Percentiles rank a stretch among this genome's conserved stretches.
These are phyloP conservation scores for Fregetta grallaria DNA, from an alignment of 2,113 vertebrate species.

Conservation along the genomic window DNA sequence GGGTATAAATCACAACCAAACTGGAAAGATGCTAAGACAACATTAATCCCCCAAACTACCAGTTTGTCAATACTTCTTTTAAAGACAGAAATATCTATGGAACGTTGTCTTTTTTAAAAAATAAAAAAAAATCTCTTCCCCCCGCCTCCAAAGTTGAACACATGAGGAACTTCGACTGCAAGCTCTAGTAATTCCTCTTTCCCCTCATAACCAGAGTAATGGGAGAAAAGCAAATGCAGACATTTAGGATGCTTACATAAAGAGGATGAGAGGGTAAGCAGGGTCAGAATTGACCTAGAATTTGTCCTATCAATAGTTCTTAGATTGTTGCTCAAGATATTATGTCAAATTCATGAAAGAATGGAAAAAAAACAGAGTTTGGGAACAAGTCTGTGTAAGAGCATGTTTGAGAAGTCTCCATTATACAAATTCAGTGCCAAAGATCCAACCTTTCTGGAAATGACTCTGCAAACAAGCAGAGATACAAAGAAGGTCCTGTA, in stretches of 20 bases:
- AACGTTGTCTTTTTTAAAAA: not conserved
- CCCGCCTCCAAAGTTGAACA: not conserved
- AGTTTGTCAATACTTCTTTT: not conserved
- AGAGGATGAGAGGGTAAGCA: not conserved
- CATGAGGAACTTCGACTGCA: not conserved
- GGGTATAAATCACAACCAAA: not conserved
- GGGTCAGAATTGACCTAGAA: not conserved
- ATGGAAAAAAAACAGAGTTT: not conserved
- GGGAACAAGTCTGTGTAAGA: not conserved
- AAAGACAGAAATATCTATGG: not conserved
- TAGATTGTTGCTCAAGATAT: not conserved
- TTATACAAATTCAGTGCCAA: not conserved
- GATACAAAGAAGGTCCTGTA: slow-evolving; percentile 33
- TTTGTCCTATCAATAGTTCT: not conserved
- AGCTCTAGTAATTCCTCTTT: not conserved
- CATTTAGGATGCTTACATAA: not conserved
- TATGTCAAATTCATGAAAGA: not conserved
- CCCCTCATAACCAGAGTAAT: not conserved
- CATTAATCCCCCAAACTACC: not conserved
- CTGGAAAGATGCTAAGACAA: not conserved
- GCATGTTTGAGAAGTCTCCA: not conserved
- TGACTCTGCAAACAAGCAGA: not conserved
- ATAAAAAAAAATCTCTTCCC: not conserved
- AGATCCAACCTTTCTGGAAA: slow-evolving; percentile 9
- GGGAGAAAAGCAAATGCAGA: not conserved